Conservation (phyloP, 2,888 invertebrate genomes). For the Melieria picta region DNA sequence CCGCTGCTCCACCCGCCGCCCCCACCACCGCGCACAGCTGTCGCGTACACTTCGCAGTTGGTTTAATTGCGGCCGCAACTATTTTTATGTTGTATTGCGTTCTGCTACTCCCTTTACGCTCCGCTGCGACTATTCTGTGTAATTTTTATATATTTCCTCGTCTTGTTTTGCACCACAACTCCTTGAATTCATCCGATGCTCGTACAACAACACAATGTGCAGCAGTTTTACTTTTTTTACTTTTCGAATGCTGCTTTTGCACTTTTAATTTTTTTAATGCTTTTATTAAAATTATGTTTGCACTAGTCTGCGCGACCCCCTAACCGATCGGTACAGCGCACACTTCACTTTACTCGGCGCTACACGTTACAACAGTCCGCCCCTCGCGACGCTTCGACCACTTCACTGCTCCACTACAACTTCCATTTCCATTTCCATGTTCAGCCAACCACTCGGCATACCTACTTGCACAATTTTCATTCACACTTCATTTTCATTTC, state of each 20-base stretch:
- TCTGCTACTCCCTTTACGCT: background rate
- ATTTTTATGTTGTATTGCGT: conserved; percentile 12
- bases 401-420: conserved; percentile 6
- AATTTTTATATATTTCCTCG: conserved; percentile 13
- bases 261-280: background rate
- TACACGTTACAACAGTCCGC: background rate
- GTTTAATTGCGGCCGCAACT: conserved; percentile 6
- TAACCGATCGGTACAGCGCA: background rate
- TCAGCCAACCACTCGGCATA: background rate
- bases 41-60: background rate
- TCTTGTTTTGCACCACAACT: background rate
- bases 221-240: background rate
- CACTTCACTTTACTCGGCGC: background rate
- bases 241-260: background rate
- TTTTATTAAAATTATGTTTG: conserved; percentile 4
- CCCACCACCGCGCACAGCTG: background rate
- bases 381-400: background rate
- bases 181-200: background rate
- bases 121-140: background rate
- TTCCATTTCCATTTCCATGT: background rate
- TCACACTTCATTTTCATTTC: conserved; percentile 32
- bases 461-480: conserved; percentile 38
- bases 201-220: background rate
- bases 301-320: conserved; percentile 5
- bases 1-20: background rate